phyloP scores from a whole-genome alignment of 2,113 vertebrate species.

The Solea solea region DNA sequence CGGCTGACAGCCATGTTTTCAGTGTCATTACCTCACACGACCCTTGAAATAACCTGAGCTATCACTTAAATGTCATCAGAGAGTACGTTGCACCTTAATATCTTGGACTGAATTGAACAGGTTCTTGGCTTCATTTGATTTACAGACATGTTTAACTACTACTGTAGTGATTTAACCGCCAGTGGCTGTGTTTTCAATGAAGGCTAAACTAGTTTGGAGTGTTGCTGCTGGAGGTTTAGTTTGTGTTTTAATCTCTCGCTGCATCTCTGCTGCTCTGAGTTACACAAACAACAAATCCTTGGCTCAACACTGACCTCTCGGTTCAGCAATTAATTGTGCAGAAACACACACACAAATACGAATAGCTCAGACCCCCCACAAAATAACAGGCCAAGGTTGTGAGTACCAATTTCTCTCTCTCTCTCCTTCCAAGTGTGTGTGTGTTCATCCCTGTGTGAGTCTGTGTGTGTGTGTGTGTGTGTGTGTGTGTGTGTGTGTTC shows the following conservation, averaged over 20 bases:
- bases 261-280: constrained; percentile 29
- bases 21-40: too few species aligned
- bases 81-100: too few species aligned
- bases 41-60: too few species aligned
- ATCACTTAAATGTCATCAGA: too few species aligned
- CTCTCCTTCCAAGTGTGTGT: neutral
- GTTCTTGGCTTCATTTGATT: too few species aligned
- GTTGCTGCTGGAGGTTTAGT: constrained; percentile 3
- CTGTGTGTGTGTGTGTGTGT: neutral
- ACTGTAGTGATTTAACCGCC: neutral
- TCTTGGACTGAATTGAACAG: too few species aligned
- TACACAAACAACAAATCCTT: constrained; percentile 62
- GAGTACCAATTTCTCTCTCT: constrained; percentile 17
- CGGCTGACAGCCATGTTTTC: too few species aligned
- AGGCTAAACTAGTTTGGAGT: neutral
- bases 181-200: neutral
- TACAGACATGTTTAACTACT: too few species aligned
- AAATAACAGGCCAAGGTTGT: constrained; percentile 45
- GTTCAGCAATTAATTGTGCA: constrained; percentile 47
- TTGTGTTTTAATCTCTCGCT: constrained; percentile 9
- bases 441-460: constrained; percentile 37
- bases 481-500: neutral
- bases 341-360: constrained; percentile 21
- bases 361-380: constrained; percentile 57
- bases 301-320: constrained; percentile 57